Percentiles rank a stretch among this genome's conserved stretches.
phyloP scores from a whole-genome alignment of 2,888 invertebrate species.

The Lordiphosa fenestrarum region DNA sequence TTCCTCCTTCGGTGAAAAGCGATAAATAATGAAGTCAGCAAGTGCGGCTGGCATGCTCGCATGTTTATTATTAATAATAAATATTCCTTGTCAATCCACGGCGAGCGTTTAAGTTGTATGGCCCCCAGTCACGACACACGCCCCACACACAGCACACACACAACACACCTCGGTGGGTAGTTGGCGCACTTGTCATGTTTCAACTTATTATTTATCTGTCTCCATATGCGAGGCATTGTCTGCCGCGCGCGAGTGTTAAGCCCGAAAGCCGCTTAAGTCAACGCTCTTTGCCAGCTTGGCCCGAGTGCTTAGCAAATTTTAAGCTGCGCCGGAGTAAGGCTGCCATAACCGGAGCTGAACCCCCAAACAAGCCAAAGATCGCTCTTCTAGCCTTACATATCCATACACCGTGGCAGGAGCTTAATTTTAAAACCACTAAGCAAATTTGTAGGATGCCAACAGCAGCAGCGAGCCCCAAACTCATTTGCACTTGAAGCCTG shows the following conservation, averaged over 20 bases:
- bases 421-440: constrained; percentile 71
- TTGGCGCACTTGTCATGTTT: constrained; percentile 57
- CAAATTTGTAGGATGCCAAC: constrained; percentile 63
- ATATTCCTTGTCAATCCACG: constrained; percentile 65
- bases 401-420: constrained; percentile 34
- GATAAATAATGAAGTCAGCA: constrained; percentile 73
- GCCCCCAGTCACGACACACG: constrained; percentile 52
- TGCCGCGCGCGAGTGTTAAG: constrained; percentile 45
- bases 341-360: constrained; percentile 38
- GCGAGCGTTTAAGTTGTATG: constrained; percentile 59
- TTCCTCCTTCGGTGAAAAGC: constrained; percentile 48
- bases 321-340: constrained; percentile 35
- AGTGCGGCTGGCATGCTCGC: constrained; percentile 68
- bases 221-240: constrained; percentile 51
- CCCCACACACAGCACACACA: too few species aligned
- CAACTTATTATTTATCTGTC: constrained; percentile 56
- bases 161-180: constrained; percentile 12
- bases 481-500: constrained; percentile 69
- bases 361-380: constrained; percentile 45
- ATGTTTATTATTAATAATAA: constrained; percentile 74
- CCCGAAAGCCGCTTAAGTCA: constrained; percentile 64
- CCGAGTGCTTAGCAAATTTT: constrained; percentile 64
- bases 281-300: constrained; percentile 44
- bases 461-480: constrained; percentile 30
- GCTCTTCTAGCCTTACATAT: constrained; percentile 53